Conservation (phyloP, 2,888 invertebrate species). For the Cheilosia urbana region DNA sequence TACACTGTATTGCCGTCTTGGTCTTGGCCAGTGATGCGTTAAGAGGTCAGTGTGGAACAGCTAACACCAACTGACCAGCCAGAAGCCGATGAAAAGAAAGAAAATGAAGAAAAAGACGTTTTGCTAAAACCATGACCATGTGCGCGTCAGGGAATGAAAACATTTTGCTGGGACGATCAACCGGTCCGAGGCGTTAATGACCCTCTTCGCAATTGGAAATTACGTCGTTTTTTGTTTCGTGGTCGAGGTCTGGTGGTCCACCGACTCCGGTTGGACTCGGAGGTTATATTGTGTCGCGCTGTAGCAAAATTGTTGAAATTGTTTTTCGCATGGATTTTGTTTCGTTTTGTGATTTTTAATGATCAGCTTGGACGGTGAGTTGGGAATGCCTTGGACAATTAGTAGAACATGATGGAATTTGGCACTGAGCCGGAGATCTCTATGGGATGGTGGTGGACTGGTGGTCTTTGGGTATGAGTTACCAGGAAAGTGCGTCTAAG, state of each 20-base stretch:
- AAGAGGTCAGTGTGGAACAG: conserved; percentile 61
- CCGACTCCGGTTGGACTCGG: no score
- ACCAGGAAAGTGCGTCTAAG: conserved; percentile 26
- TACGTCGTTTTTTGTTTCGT: conserved; percentile 14
- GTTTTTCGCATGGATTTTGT: conserved; percentile 12
- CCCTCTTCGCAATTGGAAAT: conserved; percentile 60
- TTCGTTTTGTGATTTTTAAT: conserved; percentile 43
- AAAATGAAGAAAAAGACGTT: conserved; percentile 20
- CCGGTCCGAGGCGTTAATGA: conserved; percentile 68
- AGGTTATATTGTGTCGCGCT: conserved; percentile 1
- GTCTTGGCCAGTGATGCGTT: conserved; percentile 56
- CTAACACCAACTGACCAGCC: conserved; percentile 6
- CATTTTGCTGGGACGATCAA: conserved; percentile 32
- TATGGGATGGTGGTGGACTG: conserved; percentile 4
- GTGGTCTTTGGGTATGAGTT: conserved; percentile 17
- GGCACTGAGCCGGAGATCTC: conserved; percentile 24
- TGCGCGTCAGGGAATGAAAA: conserved; percentile 43
- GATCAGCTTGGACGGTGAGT: conserved; percentile 17
- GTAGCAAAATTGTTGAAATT: conserved; percentile 41
- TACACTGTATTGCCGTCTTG: not conserved
- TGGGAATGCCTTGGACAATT: conserved; percentile 62
- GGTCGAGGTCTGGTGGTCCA: conserved; percentile 7
- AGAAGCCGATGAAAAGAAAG: conserved; percentile 23
- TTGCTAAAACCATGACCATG: conserved; percentile 41
- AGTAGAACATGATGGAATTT: conserved; percentile 67